Percentiles rank a stretch among this genome's conserved stretches.
These are phyloP conservation scores for Drosophila austrosaltans DNA, from an alignment of 2,888 invertebrate species.

Conservation along the genomic window DNA sequence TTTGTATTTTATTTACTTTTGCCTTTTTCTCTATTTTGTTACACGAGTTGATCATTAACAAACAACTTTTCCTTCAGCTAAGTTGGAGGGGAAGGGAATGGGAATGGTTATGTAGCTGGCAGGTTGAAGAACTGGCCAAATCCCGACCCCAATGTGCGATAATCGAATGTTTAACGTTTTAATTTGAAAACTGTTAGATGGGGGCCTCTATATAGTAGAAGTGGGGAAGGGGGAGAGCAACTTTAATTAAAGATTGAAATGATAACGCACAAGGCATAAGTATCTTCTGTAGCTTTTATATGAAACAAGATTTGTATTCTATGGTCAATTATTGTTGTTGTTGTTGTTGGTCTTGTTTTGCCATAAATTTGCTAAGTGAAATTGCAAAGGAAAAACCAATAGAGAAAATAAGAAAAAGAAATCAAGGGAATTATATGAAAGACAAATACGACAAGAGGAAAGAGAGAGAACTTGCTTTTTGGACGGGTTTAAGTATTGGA, in stretches of 20 bases:
- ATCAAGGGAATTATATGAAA: neutral
- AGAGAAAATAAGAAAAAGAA: neutral
- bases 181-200: slow-evolving; percentile 57
- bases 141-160: slow-evolving; percentile 57
- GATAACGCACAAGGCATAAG: slow-evolving; percentile 46
- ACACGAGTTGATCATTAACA: slow-evolving; percentile 73
- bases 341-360: slow-evolving; percentile 33
- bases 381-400: slow-evolving; percentile 6
- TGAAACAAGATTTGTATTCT: slow-evolving; percentile 27
- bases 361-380: slow-evolving; percentile 54
- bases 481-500: no score
- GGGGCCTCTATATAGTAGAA: neutral
- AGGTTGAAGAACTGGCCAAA: slow-evolving; percentile 15
- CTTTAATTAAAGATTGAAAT: slow-evolving; percentile 68
- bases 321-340: slow-evolving; percentile 16
- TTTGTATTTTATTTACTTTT: slow-evolving; percentile 14
- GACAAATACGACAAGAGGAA: no score
- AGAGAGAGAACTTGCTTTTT: no score
- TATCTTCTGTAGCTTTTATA: slow-evolving; percentile 11
- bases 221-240: slow-evolving; percentile 37
- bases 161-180: slow-evolving; percentile 77
- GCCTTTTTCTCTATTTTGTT: slow-evolving; percentile 38
- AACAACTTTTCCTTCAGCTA: slow-evolving; percentile 35
- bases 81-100: slow-evolving; percentile 15
- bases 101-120: slow-evolving; percentile 10